Evolutionary conservation across 2,113 vertebrate species (phyloP).

Genomic region (Phylloscopus trochiloides): DNA sequence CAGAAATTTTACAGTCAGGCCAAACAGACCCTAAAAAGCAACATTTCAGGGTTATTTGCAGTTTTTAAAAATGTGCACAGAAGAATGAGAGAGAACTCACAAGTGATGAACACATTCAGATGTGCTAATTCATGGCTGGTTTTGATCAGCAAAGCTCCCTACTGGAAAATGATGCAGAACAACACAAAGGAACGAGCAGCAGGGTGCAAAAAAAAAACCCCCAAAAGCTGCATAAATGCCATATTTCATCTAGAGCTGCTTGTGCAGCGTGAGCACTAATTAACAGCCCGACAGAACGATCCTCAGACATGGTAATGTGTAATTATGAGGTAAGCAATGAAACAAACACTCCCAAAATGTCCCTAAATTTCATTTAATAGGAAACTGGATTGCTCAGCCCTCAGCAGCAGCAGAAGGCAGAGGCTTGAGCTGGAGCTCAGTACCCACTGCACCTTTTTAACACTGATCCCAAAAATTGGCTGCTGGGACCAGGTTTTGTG

Average conservation of each 20-base stretch:
- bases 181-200: conserved; percentile 12
- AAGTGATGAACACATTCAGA: not conserved
- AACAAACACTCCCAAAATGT: not conserved
- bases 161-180: not conserved
- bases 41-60: not conserved
- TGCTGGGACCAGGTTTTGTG: not conserved
- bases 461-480: not conserved
- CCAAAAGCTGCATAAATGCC: not conserved
- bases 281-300: not conserved
- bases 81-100: not conserved
- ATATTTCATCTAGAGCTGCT: not conserved
- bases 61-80: not conserved
- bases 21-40: not conserved
- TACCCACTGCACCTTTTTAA: not conserved
- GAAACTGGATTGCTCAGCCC: not conserved
- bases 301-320: not conserved
- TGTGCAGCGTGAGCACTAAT: not conserved
- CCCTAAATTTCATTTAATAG: not conserved
- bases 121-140: not conserved
- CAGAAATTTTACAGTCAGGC: not conserved
- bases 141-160: conserved; percentile 13
- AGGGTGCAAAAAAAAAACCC: not conserved
- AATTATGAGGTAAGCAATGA: not conserved
- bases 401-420: not conserved
- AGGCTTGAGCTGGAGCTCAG: not conserved